These are phyloP conservation scores for Megaustenia siamemsis DNA, from an alignment of 2,888 invertebrate species.

Conservation along the genomic window DNA sequence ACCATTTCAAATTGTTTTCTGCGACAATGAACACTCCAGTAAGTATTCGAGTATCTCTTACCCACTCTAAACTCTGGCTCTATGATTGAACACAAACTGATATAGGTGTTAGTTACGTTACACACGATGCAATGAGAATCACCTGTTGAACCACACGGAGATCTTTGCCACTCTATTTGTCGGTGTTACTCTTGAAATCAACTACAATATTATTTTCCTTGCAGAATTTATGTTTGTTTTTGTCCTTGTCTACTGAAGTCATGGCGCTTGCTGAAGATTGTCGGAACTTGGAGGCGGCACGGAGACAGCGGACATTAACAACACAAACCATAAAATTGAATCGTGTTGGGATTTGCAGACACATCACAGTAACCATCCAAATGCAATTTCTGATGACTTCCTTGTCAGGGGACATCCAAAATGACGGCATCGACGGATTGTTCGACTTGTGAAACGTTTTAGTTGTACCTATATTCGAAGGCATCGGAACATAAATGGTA, in stretches of 20 bases:
- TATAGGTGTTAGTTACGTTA: slow-evolving; percentile 20
- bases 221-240: too few species aligned
- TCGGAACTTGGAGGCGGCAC: neutral
- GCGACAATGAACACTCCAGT: neutral
- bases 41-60: neutral
- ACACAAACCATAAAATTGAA: slow-evolving; percentile 4
- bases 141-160: slow-evolving; percentile 24
- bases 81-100: neutral
- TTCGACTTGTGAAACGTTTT: neutral
- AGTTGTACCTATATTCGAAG: neutral
- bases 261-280: slow-evolving; percentile 6
- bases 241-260: too few species aligned
- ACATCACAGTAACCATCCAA: neutral
- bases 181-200: neutral
- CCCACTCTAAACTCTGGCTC: slow-evolving; percentile 5
- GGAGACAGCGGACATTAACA: neutral
- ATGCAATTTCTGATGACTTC: neutral
- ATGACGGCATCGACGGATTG: neutral
- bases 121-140: slow-evolving; percentile 29
- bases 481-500: slow-evolving; percentile 7
- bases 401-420: slow-evolving; percentile 2
- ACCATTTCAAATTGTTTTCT: neutral
- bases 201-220: neutral
- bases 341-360: slow-evolving; percentile 7
- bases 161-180: slow-evolving; percentile 1